phyloP scores from a whole-genome alignment of 1,140 invertebrate species.

The Philotrypesis tridentata region DNA sequence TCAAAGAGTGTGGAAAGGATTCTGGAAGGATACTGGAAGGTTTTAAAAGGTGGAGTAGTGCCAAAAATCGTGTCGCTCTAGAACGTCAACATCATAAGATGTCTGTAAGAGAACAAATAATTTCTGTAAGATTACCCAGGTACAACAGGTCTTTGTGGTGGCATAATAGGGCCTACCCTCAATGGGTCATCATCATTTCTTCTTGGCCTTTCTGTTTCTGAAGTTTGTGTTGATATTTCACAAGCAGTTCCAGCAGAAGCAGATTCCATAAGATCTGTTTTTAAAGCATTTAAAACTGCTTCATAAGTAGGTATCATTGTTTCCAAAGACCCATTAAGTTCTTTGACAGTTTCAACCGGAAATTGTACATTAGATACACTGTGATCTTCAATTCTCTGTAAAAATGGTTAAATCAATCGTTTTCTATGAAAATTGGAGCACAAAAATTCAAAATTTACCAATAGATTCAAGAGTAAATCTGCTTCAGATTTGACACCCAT shows the following conservation, averaged over 20 bases:
- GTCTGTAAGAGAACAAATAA: slow-evolving; percentile 54
- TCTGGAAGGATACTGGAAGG: slow-evolving; percentile 42
- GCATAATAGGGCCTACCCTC: slow-evolving; percentile 58
- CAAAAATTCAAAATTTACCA: slow-evolving; percentile 72
- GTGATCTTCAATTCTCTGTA: slow-evolving; percentile 70
- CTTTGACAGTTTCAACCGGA: slow-evolving; percentile 69
- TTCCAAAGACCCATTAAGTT: slow-evolving; percentile 67
- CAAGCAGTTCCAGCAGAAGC: slow-evolving; percentile 53
- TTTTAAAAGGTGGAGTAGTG: slow-evolving; percentile 45
- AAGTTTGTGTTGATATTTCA: slow-evolving; percentile 64
- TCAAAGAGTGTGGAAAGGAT: slow-evolving; percentile 6
- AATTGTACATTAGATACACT: slow-evolving; percentile 66
- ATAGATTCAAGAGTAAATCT: slow-evolving; percentile 78
- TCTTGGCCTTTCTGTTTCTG: slow-evolving; percentile 30
- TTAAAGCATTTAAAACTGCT: slow-evolving; percentile 67
- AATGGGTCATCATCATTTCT: slow-evolving; percentile 54
- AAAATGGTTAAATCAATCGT: slow-evolving; percentile 24
- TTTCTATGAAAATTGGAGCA: slow-evolving; percentile 13
- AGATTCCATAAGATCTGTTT: slow-evolving; percentile 71
- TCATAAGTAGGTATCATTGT: slow-evolving; percentile 70
- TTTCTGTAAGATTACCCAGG: slow-evolving; percentile 54
- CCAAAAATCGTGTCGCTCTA: slow-evolving; percentile 53
- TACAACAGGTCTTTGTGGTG: not conserved
- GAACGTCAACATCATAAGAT: slow-evolving; percentile 52
- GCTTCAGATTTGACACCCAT: slow-evolving; percentile 78